Percentiles rank a stretch among this genome's conserved stretches.
Evolutionary conservation across 2,888 invertebrate species (phyloP).

Genomic region (Heliothis peltigera): DNA sequence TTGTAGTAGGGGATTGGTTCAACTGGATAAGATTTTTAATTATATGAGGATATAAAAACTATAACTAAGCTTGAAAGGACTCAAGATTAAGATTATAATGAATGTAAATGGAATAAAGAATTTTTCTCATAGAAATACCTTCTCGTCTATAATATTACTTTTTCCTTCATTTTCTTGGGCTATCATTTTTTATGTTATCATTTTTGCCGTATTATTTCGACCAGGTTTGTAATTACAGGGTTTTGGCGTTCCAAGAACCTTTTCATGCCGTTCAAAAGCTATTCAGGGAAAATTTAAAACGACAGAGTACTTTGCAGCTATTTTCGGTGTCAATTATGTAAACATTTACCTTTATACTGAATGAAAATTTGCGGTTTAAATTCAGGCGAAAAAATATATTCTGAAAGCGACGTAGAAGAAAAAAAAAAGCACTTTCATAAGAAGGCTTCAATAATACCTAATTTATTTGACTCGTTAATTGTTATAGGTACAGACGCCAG

Average conservation of each 20-base stretch:
- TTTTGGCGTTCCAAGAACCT: constrained; percentile 27
- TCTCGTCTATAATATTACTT: constrained; percentile 46
- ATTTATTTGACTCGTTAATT: too few relatives aligned
- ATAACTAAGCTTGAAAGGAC: constrained; percentile 62
- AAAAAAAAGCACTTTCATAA: too few relatives aligned
- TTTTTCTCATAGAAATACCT: constrained; percentile 51
- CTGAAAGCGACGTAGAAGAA: background rate
- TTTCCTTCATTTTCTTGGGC: constrained; percentile 38
- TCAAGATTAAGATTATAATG: constrained; percentile 67
- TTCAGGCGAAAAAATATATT: background rate
- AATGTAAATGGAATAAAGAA: constrained; percentile 61
- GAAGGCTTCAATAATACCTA: too few relatives aligned
- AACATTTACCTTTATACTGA: constrained; percentile 30
- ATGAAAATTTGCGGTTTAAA: constrained; percentile 12
- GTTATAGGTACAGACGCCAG: too few relatives aligned
- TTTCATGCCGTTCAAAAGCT: constrained; percentile 36
- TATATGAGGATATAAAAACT: constrained; percentile 74
- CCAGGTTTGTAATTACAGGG: constrained; percentile 48
- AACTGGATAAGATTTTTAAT: constrained; percentile 72
- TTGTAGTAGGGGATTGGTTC: constrained; percentile 62
- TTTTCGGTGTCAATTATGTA: constrained; percentile 36
- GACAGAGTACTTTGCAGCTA: constrained; percentile 11
- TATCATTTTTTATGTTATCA: constrained; percentile 58
- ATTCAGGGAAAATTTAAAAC: constrained; percentile 32
- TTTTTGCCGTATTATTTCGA: constrained; percentile 49